A percentile compares a stretch with the other conserved stretches of the same genome.
Evolutionary conservation across 2,113 vertebrate genomes (phyloP).

Genomic region (Pelecanus crispus): DNA sequence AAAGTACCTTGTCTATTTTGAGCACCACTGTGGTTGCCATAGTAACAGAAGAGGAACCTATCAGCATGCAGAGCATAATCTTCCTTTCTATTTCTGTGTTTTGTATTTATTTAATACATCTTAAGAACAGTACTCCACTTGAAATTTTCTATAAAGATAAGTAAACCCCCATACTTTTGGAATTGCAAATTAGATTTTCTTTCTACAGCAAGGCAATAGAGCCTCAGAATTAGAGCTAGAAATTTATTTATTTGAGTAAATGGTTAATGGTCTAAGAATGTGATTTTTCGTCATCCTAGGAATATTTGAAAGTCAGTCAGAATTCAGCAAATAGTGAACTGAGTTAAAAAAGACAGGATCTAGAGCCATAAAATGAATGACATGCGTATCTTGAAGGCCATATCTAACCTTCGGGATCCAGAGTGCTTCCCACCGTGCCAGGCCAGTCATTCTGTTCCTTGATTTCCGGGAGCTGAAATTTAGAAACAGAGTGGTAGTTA

Average conservation of each 20-base stretch:
- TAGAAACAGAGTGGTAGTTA: background rate
- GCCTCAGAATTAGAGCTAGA: background rate
- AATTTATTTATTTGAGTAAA: background rate
- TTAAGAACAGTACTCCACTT: background rate
- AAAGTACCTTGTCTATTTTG: background rate
- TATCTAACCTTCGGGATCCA: background rate
- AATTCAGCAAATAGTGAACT: background rate
- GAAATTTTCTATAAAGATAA: background rate
- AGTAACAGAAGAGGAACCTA: background rate
- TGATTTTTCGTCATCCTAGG: background rate
- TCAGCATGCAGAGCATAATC: background rate
- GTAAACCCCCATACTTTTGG: background rate
- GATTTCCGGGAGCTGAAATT: background rate
- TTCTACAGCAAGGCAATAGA: background rate
- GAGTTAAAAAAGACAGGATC: background rate
- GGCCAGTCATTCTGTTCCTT: background rate
- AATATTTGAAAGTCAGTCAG: background rate
- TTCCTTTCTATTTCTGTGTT: background rate
- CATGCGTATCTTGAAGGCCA: background rate
- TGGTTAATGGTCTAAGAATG: background rate
- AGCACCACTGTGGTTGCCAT: background rate
- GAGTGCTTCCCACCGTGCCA: background rate
- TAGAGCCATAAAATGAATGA: background rate
- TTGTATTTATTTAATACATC: background rate
- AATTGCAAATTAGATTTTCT: background rate